These are phyloP conservation scores for Campoletis sonorensis DNA, from an alignment of 1,140 invertebrate genomes.

Conservation along the genomic window DNA sequence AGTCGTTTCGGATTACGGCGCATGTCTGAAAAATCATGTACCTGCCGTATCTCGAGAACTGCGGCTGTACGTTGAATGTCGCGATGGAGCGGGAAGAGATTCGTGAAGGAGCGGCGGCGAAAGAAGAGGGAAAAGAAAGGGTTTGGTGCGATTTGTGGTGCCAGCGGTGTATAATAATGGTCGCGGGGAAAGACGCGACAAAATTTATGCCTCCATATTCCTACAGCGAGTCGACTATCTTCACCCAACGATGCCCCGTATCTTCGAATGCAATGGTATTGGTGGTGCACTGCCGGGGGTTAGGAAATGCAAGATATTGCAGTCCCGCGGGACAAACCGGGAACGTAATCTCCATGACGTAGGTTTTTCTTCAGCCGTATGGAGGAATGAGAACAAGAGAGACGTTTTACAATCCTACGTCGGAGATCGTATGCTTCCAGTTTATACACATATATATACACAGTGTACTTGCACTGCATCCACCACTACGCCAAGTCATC, in stretches of 20 bases:
- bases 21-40: no score
- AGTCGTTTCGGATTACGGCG: no score
- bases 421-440: slow-evolving; percentile 41
- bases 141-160: slow-evolving; percentile 26
- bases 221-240: neutral
- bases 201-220: neutral
- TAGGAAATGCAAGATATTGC: slow-evolving; percentile 76
- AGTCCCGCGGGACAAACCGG: slow-evolving; percentile 74
- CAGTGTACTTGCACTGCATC: slow-evolving; percentile 9
- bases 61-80: no score
- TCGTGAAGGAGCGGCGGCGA: slow-evolving; percentile 46
- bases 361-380: slow-evolving; percentile 40
- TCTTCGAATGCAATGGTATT: slow-evolving; percentile 26
- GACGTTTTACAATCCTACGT: slow-evolving; percentile 75
- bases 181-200: slow-evolving; percentile 31
- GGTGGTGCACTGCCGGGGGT: slow-evolving; percentile 46
- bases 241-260: neutral
- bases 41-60: no score
- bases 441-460: neutral
- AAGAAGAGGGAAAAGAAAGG: slow-evolving; percentile 37
- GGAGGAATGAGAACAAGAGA: slow-evolving; percentile 55
- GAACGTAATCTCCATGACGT: slow-evolving; percentile 75
- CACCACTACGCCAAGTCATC: slow-evolving; percentile 41
- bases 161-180: no score
- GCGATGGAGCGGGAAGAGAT: neutral